Conservation (phyloP, 2,888 invertebrate genomes). For the Galeruca laticollis region DNA sequence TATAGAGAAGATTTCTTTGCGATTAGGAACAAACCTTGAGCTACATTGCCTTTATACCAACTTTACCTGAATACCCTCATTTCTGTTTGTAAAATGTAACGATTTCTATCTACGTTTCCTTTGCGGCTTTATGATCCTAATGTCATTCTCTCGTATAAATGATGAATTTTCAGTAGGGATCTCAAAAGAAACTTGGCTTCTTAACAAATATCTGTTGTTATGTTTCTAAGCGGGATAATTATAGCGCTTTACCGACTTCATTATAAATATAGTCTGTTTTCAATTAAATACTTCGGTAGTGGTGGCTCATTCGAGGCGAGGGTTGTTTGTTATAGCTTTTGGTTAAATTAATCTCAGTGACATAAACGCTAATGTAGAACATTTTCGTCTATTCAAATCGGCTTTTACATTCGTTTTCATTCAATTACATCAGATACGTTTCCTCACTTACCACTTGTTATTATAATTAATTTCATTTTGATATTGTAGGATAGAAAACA, state of each 20-base stretch:
- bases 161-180: too few species aligned
- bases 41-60: too few species aligned
- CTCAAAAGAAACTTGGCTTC: neutral
- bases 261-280: conserved; percentile 21
- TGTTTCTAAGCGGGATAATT: neutral
- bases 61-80: too few species aligned
- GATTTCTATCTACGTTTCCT: too few species aligned
- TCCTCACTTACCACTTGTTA: conserved; percentile 18
- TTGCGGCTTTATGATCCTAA: too few species aligned
- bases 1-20: too few species aligned
- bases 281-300: conserved; percentile 19
- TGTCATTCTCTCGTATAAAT: too few species aligned
- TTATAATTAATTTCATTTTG: conserved; percentile 30
- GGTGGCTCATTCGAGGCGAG: conserved; percentile 3
- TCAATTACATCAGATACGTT: conserved; percentile 26
- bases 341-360: conserved; percentile 31
- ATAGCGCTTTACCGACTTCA: neutral
- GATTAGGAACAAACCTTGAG: too few species aligned
- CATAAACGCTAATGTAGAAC: conserved; percentile 3
- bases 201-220: neutral
- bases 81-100: too few species aligned
- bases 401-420: conserved; percentile 33
- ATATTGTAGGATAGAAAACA: conserved; percentile 8
- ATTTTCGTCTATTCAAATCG: conserved; percentile 28
- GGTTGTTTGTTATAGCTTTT: conserved; percentile 30